Evolutionary conservation across 2,113 vertebrate genomes (phyloP), one percentile per base, ranked within the genome.

Genomic region (Corythornis madagascariensis): DNA sequence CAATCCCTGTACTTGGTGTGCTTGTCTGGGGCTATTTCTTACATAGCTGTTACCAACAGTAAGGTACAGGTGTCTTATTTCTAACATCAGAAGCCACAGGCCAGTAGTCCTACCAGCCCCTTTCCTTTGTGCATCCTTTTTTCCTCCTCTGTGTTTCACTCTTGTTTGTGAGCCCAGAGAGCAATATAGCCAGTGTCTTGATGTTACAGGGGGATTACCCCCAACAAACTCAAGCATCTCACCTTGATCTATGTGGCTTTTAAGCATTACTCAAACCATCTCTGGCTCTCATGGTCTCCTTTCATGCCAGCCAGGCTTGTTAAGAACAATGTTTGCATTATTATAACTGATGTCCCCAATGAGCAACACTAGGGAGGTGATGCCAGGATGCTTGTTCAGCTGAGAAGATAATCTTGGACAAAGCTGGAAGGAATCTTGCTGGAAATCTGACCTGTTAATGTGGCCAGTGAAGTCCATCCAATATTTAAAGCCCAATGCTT

Each of bases 341-440:
- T 67, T 92, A 7, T 80, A 93, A 79, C 74, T 92, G 86, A 90
- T 14, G 61, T 91, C 42, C 50, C 48, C 83, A 82, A 73, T 89
- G 25, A 65, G 48, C 19, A 84, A 31, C 64, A 83, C 47, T 4
- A 52, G 75, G 73, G 50, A 60, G 79, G 72, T 88, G 60, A 86
- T 63, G 92, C 82, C 84, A 90, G 86, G 90, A 61, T 67, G 90
- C 88, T 94, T 86, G 84, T 87, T 97, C 93, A 86, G 29, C 60
- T 71, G 63, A 72, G 73, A 83, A 91, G 69, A 84, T 91, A 86
- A 95, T 95, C 93, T 56, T 81, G 50, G 57, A 76, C 73, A 83
- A 90, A 93, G 33, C 21, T 91, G 94, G 91, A 94, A 77, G 53
- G 11, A 96, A 47, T 55, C 64, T 94, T 56, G 13, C 83, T 88